Base-by-base conservation (phyloP, 2,797 vertebrate species). In the Peromyscus attwateri region DNA sequence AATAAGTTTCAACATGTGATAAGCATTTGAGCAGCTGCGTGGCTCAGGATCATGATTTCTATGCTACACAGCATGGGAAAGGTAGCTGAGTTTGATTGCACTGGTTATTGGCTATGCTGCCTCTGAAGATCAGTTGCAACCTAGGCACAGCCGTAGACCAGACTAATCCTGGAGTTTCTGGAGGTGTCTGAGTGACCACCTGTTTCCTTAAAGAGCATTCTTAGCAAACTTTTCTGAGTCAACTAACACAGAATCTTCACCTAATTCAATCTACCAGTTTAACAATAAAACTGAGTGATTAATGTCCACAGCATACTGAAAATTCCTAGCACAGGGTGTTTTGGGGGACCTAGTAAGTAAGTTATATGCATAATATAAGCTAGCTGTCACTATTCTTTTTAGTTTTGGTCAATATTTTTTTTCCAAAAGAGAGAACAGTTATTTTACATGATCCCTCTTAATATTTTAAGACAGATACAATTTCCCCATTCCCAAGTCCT, bases 381-480 rank as follows among this genome's bases (percentile, higher is more conserved):
- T 27, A 66, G 12, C 68, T 91, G 11, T 37, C 0, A 52, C 62
- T 75, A 10, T 95, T 92, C n/a, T 5, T 16, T 92, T 96, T 66
- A 27, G 34, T 80, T 46, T 55, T 66, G 43, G 3, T 85, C 27
- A 3, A 55, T 40, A 31, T 55, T 23, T 27, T 34, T 55, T 2
- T 0, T 55, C 6, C 3, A 6, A n/a, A 79, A 82, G 57, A 89
- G 75, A 85, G 55, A 82, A 66, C 7, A 91, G 25, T 31, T 89
- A 27, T 84, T 94, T 31, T 75, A 31, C 29, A 43, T 88, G 31
- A 70, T 64, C 21, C n/a, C 11, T 49, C 40, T 81, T 71, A 96
- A 71, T 90, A 96, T 95, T 90, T 96, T 92, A 94, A 92, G 77
- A 85, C 2, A 62, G 71, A 49, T 94, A 40, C 23, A 60, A 2